Percentiles rank a stretch among this genome's conserved stretches.
phyloP scores from a whole-genome alignment of 2,113 vertebrate genomes.

The Heptranchias perlo region DNA sequence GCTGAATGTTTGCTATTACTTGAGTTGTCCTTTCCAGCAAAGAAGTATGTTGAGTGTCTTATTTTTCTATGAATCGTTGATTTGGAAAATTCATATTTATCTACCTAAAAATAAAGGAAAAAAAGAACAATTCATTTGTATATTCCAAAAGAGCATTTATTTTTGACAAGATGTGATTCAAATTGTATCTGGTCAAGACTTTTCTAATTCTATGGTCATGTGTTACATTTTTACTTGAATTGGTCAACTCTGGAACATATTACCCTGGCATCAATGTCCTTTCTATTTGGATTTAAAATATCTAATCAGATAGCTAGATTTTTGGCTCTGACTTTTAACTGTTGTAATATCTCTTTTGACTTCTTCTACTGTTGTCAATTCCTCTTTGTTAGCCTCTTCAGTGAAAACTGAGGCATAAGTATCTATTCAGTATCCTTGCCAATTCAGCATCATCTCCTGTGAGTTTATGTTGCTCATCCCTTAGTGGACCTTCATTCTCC shows the following conservation, averaged over 20 bases:
- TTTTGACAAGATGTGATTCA: not conserved
- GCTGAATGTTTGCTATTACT: slow-evolving; percentile 48
- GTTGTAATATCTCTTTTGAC: not conserved
- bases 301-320: not conserved
- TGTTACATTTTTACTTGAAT: not conserved
- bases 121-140: slow-evolving; percentile 22
- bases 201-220: not conserved
- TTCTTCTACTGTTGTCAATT: not conserved
- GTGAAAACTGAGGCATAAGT: not conserved
- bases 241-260: not conserved
- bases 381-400: not conserved
- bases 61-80: slow-evolving; percentile 56
- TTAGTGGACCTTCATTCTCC: not conserved
- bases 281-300: not conserved
- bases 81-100: slow-evolving; percentile 62
- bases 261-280: not conserved
- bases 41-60: slow-evolving; percentile 54
- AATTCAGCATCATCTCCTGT: not conserved
- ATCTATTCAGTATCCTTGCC: not conserved
- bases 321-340: not conserved
- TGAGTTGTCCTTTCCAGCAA: slow-evolving; percentile 53
- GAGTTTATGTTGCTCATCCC: not conserved
- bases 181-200: not conserved
- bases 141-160: not conserved
- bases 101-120: slow-evolving; percentile 67